phyloP scores from a whole-genome alignment of 2,113 vertebrate species.

The Pontoporia blainvillei region DNA sequence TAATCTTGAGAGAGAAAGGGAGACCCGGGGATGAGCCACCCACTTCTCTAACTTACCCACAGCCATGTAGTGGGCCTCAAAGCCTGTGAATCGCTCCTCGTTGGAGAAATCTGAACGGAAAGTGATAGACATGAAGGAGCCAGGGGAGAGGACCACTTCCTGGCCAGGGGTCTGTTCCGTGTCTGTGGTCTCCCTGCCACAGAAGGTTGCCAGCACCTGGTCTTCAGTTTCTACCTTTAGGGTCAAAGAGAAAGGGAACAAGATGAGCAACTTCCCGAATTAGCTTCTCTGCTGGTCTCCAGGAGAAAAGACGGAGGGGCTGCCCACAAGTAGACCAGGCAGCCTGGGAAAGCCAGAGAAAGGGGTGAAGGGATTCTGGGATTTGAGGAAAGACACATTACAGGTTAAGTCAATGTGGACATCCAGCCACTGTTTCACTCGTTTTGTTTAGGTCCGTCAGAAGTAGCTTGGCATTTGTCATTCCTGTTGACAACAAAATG shows the following conservation, averaged over 20 bases:
- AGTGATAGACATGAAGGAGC: constrained; percentile 84
- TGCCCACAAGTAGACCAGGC: neutral
- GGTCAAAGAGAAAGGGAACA: constrained; percentile 46
- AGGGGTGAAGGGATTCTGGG: neutral
- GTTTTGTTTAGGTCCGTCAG: neutral
- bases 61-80: constrained; percentile 92
- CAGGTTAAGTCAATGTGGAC: neutral
- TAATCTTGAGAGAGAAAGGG: neutral
- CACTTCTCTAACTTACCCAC: constrained; percentile 84
- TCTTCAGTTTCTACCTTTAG: constrained; percentile 88
- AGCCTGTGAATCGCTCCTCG: constrained; percentile 92
- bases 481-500: neutral
- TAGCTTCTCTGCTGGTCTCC: neutral
- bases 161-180: constrained; percentile 90
- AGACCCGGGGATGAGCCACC: neutral
- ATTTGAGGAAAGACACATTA: neutral
- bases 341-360: neutral
- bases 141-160: constrained; percentile 84
- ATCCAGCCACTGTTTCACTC: neutral
- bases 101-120: constrained; percentile 97
- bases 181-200: constrained; percentile 89
- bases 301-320: neutral
- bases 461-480: neutral
- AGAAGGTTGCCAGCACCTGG: constrained; percentile 89
- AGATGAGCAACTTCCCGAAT: neutral